phyloP scores from a whole-genome alignment of 2,797 vertebrate genomes.

The Pseudotriccus pelzelni region DNA sequence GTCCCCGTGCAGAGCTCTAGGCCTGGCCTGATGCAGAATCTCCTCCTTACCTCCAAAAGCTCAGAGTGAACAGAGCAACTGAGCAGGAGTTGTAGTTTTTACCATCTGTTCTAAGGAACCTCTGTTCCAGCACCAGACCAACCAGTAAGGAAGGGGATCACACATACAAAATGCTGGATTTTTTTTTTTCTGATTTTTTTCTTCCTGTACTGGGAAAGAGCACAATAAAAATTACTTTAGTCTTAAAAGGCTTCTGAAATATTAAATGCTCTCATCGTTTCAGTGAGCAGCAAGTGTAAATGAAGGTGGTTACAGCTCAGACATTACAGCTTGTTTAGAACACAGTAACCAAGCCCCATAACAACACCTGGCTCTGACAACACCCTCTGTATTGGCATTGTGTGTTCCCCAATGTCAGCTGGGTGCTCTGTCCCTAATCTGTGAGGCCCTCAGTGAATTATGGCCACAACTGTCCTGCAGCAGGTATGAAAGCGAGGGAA shows the following conservation, averaged over 20 bases:
- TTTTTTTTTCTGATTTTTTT: background rate
- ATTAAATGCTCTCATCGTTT: background rate
- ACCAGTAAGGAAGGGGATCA: background rate
- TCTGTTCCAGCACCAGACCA: background rate
- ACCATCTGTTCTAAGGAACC: background rate
- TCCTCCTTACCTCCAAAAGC: background rate
- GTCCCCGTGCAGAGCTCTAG: background rate
- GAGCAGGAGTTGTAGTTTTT: background rate
- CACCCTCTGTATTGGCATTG: accelerated
- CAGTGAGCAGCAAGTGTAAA: background rate
- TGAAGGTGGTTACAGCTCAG: background rate
- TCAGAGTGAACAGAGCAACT: background rate
- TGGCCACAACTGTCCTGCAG: background rate
- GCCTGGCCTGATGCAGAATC: background rate
- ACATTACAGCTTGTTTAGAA: background rate
- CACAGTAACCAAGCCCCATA: background rate
- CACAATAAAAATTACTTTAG: background rate
- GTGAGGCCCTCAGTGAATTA: background rate
- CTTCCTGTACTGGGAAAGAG: background rate
- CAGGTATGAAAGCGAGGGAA: background rate
- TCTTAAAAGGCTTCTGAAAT: background rate
- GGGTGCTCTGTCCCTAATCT: background rate
- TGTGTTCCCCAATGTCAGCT: background rate
- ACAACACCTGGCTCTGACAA: background rate
- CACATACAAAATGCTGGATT: background rate